Percentiles rank a stretch among this genome's conserved stretches.
Evolutionary conservation across 2,113 vertebrate species (phyloP).

Genomic region (Alaudala cheleensis): DNA sequence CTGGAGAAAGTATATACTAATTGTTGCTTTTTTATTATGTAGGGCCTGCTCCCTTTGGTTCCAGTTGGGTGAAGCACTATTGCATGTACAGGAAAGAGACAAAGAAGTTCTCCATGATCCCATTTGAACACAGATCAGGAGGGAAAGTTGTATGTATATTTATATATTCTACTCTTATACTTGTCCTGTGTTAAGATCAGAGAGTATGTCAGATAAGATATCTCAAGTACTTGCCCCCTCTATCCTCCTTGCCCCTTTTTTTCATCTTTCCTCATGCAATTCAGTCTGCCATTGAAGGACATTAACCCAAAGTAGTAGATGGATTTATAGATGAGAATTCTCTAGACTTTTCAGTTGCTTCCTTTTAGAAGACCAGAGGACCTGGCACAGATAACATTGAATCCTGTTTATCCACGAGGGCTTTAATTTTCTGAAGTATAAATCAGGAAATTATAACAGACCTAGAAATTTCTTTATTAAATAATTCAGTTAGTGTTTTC

Average conservation of each 20-base stretch:
- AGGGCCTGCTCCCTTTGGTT: slow-evolving; percentile 97
- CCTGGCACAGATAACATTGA: not conserved
- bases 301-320: not conserved
- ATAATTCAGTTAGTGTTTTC: not conserved
- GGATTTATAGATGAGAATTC: not conserved
- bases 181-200: not conserved
- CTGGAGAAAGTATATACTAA: not conserved
- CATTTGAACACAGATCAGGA: slow-evolving; percentile 94
- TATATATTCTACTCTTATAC: not conserved
- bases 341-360: not conserved
- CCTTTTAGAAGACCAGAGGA: not conserved
- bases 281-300: not conserved
- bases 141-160: slow-evolving; percentile 87
- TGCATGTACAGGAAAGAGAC: slow-evolving; percentile 93
- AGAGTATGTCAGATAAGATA: not conserved
- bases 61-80: slow-evolving; percentile 98
- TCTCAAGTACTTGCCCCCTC: not conserved
- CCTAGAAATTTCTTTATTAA: not conserved
- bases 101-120: slow-evolving; percentile 92
- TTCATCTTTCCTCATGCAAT: not conserved
- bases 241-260: not conserved
- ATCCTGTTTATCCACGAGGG: not conserved
- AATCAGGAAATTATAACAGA: not conserved
- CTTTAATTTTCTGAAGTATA: not conserved
- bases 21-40: not conserved